A percentile compares a stretch with the other conserved stretches of the same genome.
Conservation (phyloP, 2,888 invertebrate genomes). For the Drosophila dives region DNA sequence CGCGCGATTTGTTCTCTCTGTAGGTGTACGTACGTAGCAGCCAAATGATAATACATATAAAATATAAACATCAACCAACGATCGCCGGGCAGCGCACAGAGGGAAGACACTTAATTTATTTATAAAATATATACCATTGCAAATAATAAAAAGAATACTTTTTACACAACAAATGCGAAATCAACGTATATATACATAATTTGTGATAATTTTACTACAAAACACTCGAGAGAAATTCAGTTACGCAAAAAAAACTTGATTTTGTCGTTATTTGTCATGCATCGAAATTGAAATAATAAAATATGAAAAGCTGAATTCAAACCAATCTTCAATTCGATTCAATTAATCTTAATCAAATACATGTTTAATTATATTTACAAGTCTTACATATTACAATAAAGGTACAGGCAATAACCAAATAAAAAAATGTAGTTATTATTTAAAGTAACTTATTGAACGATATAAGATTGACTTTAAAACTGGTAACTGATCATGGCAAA, state of each 20-base stretch:
- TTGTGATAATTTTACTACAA: conserved; percentile 70
- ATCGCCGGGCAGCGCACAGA: conserved; percentile 27
- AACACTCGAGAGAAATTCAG: conserved; percentile 49
- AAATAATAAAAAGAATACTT: conserved; percentile 57
- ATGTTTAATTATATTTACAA: conserved; percentile 23
- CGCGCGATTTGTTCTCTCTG: conserved; percentile 48
- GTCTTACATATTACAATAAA: conserved; percentile 50
- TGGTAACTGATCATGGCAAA: background rate
- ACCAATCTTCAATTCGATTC: conserved; percentile 8
- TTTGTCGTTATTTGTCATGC: conserved; percentile 41
- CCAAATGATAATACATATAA: conserved; percentile 9
- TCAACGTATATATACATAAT: conserved; percentile 62
- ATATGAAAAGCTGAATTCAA: conserved; percentile 47
- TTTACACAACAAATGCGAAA: conserved; percentile 50
- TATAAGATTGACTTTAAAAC: background rate
- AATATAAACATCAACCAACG: conserved; percentile 1
- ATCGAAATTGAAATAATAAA: conserved; percentile 58
- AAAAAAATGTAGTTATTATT: background rate
- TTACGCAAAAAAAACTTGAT: conserved; percentile 31
- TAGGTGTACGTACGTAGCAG: conserved; percentile 50
- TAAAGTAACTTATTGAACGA: background rate
- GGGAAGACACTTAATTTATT: conserved; percentile 63
- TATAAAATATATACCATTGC: conserved; percentile 39
- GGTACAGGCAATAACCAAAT: conserved; percentile 1
- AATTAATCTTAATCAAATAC: conserved; percentile 15